Base-by-base conservation (phyloP, 2,797 vertebrate genomes). In the Gorsachius magnificus region DNA sequence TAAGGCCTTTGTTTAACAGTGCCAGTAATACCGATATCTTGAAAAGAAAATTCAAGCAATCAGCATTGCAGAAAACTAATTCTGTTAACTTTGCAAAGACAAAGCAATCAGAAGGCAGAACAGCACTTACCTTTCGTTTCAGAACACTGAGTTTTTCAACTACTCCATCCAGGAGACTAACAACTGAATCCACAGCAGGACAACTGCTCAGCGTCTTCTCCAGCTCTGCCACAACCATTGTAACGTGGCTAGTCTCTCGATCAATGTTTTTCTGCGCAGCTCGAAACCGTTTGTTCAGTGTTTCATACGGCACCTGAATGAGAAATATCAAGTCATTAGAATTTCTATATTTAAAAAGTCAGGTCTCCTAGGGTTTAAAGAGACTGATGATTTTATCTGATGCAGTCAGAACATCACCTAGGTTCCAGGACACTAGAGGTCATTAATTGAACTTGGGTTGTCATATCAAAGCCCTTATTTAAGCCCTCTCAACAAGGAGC, bases 261-360 rank as follows among this genome's bases (percentile, higher is more conserved):
- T 99, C 99, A 1, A 99, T 99, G 97, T 99, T 99, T 86, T 99
- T 99, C 98, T 99, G 99, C 6, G 99, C 99, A 1, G 99, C 99
- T 74, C 99, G 98, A 95, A 99, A 99, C 6, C 99, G 99, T 90
- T 99, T 99, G 97, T 99, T 99, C 97, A 99, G 98, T 1, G 99
- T 99, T 97, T 99, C 99, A 15, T 99, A 99, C 12, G 99, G 99
- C 93, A 99, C 99, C 99, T 99, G 64, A 25, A 33, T 6, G 20
- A 58, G 17, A 89, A 80, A 65, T 0, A 84, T 1, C 17, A 85
- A 29, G 7, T 4, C 29, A 21, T 83, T 11, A 85, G 35, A 57
- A 75, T 6, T 38, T 8, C 75, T 71, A 0, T 16, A 15, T 19
- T 36, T 12, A 57, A 74, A 48, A 29, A 43, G 3, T n/a, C 60